These are phyloP conservation scores for Drosophila melanica DNA, from an alignment of 1,140 invertebrate genomes.

Conservation along the genomic window DNA sequence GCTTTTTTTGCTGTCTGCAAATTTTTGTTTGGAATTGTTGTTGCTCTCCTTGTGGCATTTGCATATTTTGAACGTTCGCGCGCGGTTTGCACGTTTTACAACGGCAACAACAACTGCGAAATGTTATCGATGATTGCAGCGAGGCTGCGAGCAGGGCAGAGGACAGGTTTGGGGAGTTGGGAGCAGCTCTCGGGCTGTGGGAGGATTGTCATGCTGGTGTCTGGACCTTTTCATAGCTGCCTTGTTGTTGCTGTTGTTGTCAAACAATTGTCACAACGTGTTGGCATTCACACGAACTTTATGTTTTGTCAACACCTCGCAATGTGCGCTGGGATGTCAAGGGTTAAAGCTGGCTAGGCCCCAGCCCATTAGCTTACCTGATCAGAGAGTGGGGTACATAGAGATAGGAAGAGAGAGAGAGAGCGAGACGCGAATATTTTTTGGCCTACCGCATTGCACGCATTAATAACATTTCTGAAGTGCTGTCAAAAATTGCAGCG, in stretches of 20 bases:
- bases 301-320: constrained; percentile 79
- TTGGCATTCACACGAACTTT: constrained; percentile 83
- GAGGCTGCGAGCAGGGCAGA: constrained; percentile 10
- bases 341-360: constrained; percentile 33
- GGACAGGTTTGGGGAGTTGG: not conserved
- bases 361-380: constrained; percentile 13
- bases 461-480: constrained; percentile 56
- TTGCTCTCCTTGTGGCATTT: constrained; percentile 63
- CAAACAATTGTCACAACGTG: constrained; percentile 82
- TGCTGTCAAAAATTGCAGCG: constrained; percentile 69
- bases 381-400: not conserved
- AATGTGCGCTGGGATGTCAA: constrained; percentile 32
- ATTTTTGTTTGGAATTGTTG: constrained; percentile 19
- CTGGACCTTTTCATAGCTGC: constrained; percentile 68
- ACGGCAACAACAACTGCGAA: constrained; percentile 53
- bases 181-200: constrained; percentile 8
- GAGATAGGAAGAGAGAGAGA: not conserved
- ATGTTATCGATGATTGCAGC: constrained; percentile 68
- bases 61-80: constrained; percentile 77
- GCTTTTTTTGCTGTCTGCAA: constrained; percentile 10
- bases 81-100: constrained; percentile 74
- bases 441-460: constrained; percentile 69
- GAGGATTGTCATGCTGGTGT: constrained; percentile 52
- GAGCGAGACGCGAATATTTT: not conserved
- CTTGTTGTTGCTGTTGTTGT: constrained; percentile 57